Conservation (phyloP, 2,888 invertebrate species). For the Crepidodera aurea region DNA sequence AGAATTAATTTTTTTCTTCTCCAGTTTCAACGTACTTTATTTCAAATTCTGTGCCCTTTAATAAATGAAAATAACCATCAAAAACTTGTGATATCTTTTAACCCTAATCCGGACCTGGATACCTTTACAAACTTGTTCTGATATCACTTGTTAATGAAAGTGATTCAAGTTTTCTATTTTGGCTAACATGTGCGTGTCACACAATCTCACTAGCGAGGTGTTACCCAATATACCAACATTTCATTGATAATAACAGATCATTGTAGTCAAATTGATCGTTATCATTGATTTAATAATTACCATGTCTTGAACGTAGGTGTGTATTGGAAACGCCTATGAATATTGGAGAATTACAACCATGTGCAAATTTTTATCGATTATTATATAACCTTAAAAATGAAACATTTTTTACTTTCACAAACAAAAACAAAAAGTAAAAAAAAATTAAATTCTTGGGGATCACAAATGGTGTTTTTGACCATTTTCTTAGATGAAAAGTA, state of each 20-base stretch:
- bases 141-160: background rate
- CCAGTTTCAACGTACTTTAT: no score
- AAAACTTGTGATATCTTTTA: no score
- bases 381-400: no score
- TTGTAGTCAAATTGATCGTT: background rate
- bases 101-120: background rate
- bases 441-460: no score
- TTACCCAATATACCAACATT: background rate
- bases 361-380: background rate
- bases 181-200: background rate
- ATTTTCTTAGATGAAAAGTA: no score
- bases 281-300: background rate
- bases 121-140: background rate
- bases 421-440: no score
- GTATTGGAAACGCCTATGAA: background rate
- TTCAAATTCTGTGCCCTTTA: no score
- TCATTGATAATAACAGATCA: background rate
- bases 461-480: no score
- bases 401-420: no score
- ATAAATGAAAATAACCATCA: no score
- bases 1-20: no score
- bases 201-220: background rate
- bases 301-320: background rate
- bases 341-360: background rate
- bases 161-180: background rate